Conservation (phyloP, 30 jellyfish, hydroid and myxozoan species). For the Aurelia coerulea region DNA sequence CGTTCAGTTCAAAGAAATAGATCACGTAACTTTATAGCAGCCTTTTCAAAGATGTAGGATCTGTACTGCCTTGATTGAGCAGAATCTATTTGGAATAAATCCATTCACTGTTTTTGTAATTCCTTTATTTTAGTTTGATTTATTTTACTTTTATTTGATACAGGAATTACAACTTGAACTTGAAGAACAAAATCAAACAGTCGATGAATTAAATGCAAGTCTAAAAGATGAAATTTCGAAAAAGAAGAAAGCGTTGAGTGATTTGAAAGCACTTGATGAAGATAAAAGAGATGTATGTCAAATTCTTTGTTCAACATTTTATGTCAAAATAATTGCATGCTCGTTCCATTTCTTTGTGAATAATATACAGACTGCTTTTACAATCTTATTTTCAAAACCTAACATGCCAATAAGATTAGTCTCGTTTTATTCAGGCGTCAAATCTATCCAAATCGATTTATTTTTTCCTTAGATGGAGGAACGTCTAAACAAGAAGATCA, state of each 20-base stretch:
- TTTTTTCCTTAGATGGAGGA: conserved; percentile 21
- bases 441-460: not conserved
- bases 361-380: too few species aligned
- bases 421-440: too few species aligned
- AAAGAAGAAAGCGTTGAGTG: conserved; percentile 31
- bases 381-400: too few species aligned
- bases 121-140: not conserved
- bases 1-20: too few species aligned
- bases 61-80: too few species aligned
- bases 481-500: conserved; percentile 27
- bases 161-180: conserved; percentile 46
- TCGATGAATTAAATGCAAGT: conserved; percentile 35
- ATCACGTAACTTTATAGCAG: too few species aligned
- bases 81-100: too few species aligned
- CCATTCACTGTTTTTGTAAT: not conserved
- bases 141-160: not conserved
- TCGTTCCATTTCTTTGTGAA: too few species aligned
- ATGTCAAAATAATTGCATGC: too few species aligned
- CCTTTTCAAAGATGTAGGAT: too few species aligned
- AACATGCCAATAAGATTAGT: too few species aligned
- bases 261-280: conserved; percentile 17
- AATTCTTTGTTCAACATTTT: too few species aligned
- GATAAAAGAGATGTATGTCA: conserved; percentile 24
- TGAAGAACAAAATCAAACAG: conserved; percentile 34
- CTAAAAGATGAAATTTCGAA: conserved; percentile 28